phyloP scores from a whole-genome alignment of 2,113 vertebrate species.

The Xenus cinereus region DNA sequence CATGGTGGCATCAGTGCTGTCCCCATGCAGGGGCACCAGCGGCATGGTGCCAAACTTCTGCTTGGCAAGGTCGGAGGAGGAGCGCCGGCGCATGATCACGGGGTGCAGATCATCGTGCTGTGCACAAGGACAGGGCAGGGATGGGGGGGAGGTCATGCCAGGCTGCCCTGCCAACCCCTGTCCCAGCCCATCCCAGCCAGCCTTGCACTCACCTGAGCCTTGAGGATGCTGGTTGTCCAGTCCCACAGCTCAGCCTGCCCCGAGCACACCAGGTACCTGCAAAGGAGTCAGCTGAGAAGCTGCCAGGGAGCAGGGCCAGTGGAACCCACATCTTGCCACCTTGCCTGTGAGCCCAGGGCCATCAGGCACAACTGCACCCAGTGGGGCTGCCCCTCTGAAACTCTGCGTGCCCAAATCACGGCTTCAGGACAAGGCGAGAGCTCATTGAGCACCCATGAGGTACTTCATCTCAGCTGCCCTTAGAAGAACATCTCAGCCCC shows the following conservation, averaged over 20 bases:
- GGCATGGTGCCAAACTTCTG: slow-evolving; percentile 99
- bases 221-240: slow-evolving; percentile 93
- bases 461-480: not conserved
- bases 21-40: slow-evolving; percentile 88
- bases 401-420: not conserved
- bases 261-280: slow-evolving; percentile 86
- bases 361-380: not conserved
- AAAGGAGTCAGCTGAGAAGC: not conserved
- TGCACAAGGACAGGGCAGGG: not conserved
- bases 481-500: not conserved
- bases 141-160: not conserved
- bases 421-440: not conserved
- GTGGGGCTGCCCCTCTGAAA: not conserved
- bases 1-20: slow-evolving; percentile 88
- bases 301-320: not conserved
- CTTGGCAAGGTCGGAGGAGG: slow-evolving; percentile 89
- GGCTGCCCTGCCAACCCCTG: not conserved
- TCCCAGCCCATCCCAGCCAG: too few relatives aligned
- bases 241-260: slow-evolving; percentile 91
- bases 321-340: not conserved
- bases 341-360: not conserved
- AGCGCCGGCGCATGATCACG: slow-evolving; percentile 85
- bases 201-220: slow-evolving; percentile 83
- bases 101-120: slow-evolving; percentile 86
- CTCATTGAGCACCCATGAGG: accelerated